Evolutionary conservation across 2,888 invertebrate genomes (phyloP).

Genomic region (Cantharis nigra): DNA sequence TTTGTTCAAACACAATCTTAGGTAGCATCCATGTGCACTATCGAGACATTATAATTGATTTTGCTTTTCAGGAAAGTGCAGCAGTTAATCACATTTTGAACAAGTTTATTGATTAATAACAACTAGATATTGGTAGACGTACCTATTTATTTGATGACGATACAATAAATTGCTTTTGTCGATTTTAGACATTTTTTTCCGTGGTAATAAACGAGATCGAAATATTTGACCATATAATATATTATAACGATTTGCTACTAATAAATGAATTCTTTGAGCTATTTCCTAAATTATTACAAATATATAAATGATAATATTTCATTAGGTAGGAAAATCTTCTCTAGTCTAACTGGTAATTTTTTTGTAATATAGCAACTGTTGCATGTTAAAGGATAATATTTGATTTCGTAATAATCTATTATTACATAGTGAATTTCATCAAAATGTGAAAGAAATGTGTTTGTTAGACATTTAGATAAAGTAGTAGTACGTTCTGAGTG

Average conservation of each 20-base stretch:
- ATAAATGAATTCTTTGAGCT: neutral
- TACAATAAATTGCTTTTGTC: neutral
- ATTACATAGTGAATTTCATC: neutral
- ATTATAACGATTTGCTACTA: neutral
- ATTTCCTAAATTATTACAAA: neutral
- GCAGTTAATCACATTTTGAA: neutral
- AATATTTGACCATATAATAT: neutral
- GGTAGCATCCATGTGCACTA: neutral
- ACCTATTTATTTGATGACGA: neutral
- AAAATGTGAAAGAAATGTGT: neutral
- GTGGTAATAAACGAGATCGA: neutral
- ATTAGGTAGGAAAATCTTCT: neutral
- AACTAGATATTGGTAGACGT: neutral
- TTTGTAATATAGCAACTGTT: neutral
- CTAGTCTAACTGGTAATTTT: neutral
- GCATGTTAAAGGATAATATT: neutral
- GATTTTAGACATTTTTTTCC: neutral
- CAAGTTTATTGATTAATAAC: constrained; percentile 1
- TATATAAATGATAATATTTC: neutral
- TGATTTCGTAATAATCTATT: neutral
- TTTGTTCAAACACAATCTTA: neutral
- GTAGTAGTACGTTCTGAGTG: neutral
- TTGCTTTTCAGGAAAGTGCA: neutral
- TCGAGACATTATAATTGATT: neutral
- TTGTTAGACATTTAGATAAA: neutral